Evolutionary conservation across 2,888 invertebrate genomes (phyloP).

Genomic region (Agrotis segetum): DNA sequence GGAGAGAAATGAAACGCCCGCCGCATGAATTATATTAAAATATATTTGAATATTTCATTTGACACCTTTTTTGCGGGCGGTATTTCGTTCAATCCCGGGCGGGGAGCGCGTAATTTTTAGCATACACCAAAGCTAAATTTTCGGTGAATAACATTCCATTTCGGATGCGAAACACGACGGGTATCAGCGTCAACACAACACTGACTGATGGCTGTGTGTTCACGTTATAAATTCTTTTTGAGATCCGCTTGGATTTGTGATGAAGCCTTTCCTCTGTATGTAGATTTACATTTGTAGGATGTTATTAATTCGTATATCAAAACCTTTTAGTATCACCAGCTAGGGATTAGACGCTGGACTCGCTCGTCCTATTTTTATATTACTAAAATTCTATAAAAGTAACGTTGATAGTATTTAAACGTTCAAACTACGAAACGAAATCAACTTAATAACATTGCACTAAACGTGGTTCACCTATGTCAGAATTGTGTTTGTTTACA

Average conservation of each 20-base stretch:
- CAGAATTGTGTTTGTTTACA: slow-evolving; percentile 16
- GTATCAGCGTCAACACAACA: slow-evolving; percentile 89
- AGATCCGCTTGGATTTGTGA: slow-evolving; percentile 79
- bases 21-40: slow-evolving; percentile 91
- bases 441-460: slow-evolving; percentile 2
- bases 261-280: slow-evolving; percentile 66
- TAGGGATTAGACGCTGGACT: background rate
- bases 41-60: slow-evolving; percentile 92
- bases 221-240: slow-evolving; percentile 85
- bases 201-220: slow-evolving; percentile 86
- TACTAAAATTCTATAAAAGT: background rate
- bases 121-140: slow-evolving; percentile 88
- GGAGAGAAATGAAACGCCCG: slow-evolving; percentile 91
- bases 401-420: background rate
- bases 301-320: slow-evolving; percentile 49
- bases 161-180: slow-evolving; percentile 87
- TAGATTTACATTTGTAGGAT: slow-evolving; percentile 46
- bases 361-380: background rate
- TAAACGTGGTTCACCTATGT: slow-evolving; percentile 23
- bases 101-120: slow-evolving; percentile 89
- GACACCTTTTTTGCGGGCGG: slow-evolving; percentile 90
- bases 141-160: slow-evolving; percentile 90
- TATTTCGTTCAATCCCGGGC: slow-evolving; percentile 89
- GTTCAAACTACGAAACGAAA: slow-evolving; percentile 20
- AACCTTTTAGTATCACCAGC: slow-evolving; percentile 38